phyloP scores from a whole-genome alignment of 2,797 vertebrate genomes.

The Enoplosus armatus region DNA sequence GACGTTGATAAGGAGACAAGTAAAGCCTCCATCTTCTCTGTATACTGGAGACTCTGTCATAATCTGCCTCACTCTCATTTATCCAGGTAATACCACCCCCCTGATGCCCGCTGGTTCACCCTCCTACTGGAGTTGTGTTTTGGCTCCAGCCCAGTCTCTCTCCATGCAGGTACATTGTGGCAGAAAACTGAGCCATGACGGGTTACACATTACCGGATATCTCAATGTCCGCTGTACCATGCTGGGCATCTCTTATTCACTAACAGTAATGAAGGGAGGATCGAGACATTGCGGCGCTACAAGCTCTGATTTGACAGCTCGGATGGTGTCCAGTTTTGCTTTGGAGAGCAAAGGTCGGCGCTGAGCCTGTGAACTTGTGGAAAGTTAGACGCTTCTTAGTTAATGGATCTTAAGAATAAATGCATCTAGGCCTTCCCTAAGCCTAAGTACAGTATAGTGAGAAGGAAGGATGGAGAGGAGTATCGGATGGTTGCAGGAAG shows the following conservation, averaged over 20 bases:
- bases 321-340: conserved; percentile 15
- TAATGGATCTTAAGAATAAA: conserved; percentile 10
- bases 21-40: not conserved
- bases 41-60: conserved; percentile 17
- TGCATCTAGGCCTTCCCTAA: not conserved
- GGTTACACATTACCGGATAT: conserved; percentile 68
- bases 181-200: conserved; percentile 65
- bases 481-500: not conserved
- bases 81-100: conserved; percentile 43
- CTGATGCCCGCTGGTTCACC: conserved; percentile 44
- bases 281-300: not conserved
- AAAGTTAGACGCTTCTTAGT: conserved; percentile 3
- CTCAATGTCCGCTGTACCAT: conserved; percentile 31
- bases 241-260: conserved; percentile 59
- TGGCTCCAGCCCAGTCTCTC: conserved; percentile 50
- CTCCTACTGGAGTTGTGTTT: conserved; percentile 29
- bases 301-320: conserved; percentile 61
- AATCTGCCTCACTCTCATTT: not conserved
- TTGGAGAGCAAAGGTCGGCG: conserved; percentile 31
- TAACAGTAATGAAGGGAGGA: conserved; percentile 29
- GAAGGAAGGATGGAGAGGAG: not conserved
- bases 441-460: not conserved
- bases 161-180: conserved; percentile 41
- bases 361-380: not conserved
- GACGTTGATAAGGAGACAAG: conserved; percentile 24